phyloP scores from a whole-genome alignment of 2,113 vertebrate genomes.

The Ptychochromis oligacanthus region DNA sequence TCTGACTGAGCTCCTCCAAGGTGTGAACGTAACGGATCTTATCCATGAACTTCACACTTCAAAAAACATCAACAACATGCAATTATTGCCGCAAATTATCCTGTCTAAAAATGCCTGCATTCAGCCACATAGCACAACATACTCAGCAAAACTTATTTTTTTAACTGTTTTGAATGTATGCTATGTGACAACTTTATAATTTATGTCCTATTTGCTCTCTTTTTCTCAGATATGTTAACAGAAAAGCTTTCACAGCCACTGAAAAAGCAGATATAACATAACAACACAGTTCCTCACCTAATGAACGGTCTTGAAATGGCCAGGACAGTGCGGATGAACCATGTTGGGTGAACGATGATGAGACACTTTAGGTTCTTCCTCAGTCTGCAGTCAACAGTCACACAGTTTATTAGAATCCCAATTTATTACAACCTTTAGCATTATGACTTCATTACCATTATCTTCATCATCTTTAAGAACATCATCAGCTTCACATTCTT shows the following conservation, averaged over 20 bases:
- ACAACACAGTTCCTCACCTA: constrained; percentile 78
- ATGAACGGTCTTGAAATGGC: constrained; percentile 95
- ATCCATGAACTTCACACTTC: constrained; percentile 92
- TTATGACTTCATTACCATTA: too few relatives aligned
- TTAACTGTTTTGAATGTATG: neutral
- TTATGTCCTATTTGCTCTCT: neutral
- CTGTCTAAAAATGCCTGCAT: neutral
- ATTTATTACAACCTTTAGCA: too few relatives aligned
- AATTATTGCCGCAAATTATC: neutral
- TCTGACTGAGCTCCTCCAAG: constrained; percentile 87
- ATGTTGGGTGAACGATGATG: constrained; percentile 93
- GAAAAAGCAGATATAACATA: neutral
- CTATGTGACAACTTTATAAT: neutral
- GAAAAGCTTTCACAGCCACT: neutral
- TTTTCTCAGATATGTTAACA: neutral
- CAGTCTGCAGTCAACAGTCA: constrained; percentile 78
- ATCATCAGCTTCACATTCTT: too few relatives aligned
- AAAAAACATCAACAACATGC: neutral
- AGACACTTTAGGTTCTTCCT: constrained; percentile 94
- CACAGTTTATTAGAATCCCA: too few relatives aligned
- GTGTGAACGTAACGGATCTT: constrained; percentile 94
- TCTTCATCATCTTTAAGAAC: too few relatives aligned
- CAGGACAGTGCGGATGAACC: constrained; percentile 95
- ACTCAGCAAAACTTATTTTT: neutral
- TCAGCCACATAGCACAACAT: neutral